These are phyloP conservation scores for Zalophus californianus DNA, from an alignment of 2,797 vertebrate species.

Conservation along the genomic window DNA sequence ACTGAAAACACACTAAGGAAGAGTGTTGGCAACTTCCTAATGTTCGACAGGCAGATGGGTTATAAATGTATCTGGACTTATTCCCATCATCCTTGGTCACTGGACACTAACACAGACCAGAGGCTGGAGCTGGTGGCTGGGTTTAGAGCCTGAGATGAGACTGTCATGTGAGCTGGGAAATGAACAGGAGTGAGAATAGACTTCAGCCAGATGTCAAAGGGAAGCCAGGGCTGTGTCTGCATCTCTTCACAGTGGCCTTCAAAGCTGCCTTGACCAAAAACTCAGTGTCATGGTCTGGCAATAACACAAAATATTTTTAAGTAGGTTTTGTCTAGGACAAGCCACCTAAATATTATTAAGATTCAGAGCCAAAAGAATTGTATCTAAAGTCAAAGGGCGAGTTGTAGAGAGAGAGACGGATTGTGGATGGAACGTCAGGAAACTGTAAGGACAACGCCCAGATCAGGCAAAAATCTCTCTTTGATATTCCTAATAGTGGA, in stretches of 20 bases:
- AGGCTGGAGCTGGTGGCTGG: neutral
- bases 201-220: neutral
- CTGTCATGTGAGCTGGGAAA: rapidly evolving
- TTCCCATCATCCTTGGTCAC: neutral
- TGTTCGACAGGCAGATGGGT: neutral
- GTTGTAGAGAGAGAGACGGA: neutral
- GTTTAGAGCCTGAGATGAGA: neutral
- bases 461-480: neutral
- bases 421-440: neutral
- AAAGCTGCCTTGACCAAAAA: neutral
- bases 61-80: neutral
- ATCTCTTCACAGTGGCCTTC: neutral
- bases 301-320: neutral
- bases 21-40: neutral
- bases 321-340: neutral
- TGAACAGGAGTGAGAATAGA: neutral
- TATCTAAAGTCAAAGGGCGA: neutral
- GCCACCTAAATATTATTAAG: neutral
- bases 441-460: neutral
- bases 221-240: neutral
- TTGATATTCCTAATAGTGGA: neutral
- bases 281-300: neutral
- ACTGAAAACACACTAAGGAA: neutral
- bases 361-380: neutral
- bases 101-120: neutral